Base-by-base conservation (phyloP, 2,113 vertebrate species). In the Nothobranchius kuhntae region DNA sequence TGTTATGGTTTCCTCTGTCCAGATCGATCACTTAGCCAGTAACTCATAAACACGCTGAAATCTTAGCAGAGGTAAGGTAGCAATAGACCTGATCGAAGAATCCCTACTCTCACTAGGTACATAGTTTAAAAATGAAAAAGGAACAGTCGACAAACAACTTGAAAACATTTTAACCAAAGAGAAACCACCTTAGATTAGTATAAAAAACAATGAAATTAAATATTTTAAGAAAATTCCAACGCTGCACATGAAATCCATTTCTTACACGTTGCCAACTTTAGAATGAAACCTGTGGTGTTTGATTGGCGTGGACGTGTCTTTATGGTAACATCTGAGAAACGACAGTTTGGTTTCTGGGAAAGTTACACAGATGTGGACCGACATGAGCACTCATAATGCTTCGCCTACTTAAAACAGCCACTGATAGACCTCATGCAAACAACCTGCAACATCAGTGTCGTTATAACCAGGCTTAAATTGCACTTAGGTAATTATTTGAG, bases 401-500 rank as follows among this genome's bases (percentile, higher is more conserved):
- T 21, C 1, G 21, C 21, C 21, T 21, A 21, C 21, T 21, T 21
- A 21, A 21, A 21, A 21, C 30, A n/a, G 5, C 21, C 9, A 11
- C 38, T 13, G 26, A 30, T 11, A 15, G n/a, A 57, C 1, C n/a
- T 53, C 4, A 35, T 17, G 13, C 11, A 52, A 66, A 64, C 4
- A 21, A 8, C 46, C 26, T 55, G 53, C 51, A 74, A 38, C 58
- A 54, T 53, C 15, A 11, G 50, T 7, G 38, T 10, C 38, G n/a
- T 44, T 66, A 56, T 7, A 66, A 64, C 45, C 26, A 48, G 21
- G 47, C 17, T 61, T 47, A 21, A 17, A 45, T 44, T 35, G 55
- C 61, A 61, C 42, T 21, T 42, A 36, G 64, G 72, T 80, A 67
- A 77, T 77, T 68, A 76, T 79, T 74, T 48, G 40, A 55, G 68